A percentile compares a stretch with the other conserved stretches of the same genome.
Conservation (phyloP, 2,797 vertebrate genomes). For the Spinus pinus region DNA sequence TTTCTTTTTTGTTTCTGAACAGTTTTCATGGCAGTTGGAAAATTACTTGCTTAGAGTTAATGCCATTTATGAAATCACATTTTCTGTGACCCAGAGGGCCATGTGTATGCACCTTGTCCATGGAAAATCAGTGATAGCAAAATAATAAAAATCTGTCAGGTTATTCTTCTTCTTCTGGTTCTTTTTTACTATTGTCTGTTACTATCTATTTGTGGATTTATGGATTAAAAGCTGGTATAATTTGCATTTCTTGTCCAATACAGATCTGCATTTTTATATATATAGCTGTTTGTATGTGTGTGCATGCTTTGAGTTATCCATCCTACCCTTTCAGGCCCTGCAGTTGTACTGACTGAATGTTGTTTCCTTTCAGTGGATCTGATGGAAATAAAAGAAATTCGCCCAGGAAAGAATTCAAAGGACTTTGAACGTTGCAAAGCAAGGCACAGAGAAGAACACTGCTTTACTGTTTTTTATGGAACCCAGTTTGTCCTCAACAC, state of each 20-base stretch:
- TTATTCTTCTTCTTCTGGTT: background rate
- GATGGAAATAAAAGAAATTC: slow-evolving; percentile 92
- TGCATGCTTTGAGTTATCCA: background rate
- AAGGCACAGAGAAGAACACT: slow-evolving; percentile 78
- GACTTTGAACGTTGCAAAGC: slow-evolving; percentile 93
- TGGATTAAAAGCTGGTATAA: background rate
- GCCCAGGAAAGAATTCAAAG: slow-evolving; percentile 89
- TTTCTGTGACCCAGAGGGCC: background rate
- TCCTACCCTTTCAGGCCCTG: background rate
- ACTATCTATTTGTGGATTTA: background rate
- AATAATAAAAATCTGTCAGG: background rate
- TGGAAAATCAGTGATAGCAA: background rate
- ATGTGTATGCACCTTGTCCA: background rate
- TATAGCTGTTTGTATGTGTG: background rate
- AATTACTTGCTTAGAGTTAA: background rate
- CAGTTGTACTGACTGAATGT: background rate
- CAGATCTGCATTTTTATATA: background rate
- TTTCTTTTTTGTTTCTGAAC: background rate
- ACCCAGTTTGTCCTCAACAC: slow-evolving; percentile 93
- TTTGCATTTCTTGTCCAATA: background rate
- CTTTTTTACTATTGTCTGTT: background rate
- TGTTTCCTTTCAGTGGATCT: slow-evolving; percentile 86
- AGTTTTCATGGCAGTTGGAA: background rate
- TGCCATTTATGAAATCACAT: background rate
- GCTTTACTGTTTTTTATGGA: slow-evolving; percentile 93